phyloP scores from a whole-genome alignment of 2,888 invertebrate species.

The Margaritifera margaritifera region DNA sequence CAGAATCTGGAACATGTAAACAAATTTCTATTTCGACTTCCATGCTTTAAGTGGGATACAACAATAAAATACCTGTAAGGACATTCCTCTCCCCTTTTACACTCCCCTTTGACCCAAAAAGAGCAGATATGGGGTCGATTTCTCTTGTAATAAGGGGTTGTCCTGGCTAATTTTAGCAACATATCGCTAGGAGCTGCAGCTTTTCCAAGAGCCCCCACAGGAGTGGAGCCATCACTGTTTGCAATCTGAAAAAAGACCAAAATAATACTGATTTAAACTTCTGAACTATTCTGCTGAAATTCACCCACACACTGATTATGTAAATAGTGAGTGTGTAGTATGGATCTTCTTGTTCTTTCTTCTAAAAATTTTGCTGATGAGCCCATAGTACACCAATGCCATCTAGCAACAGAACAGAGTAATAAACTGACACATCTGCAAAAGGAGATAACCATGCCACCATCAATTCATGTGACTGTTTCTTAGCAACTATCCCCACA shows the following conservation, averaged over 20 bases:
- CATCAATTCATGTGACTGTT: too few species aligned
- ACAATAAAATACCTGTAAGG: slow-evolving; percentile 80
- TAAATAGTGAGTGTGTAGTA: neutral
- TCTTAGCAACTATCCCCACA: too few species aligned
- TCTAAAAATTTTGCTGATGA: neutral
- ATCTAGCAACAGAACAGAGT: too few species aligned
- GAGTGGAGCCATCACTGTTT: slow-evolving; percentile 72
- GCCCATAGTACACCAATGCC: neutral
- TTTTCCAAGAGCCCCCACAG: slow-evolving; percentile 75
- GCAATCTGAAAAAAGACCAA: slow-evolving; percentile 62
- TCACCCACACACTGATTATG: neutral
- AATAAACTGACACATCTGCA: too few species aligned
- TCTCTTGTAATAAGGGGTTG: slow-evolving; percentile 94
- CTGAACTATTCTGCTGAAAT: too few species aligned
- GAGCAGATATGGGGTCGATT: slow-evolving; percentile 97
- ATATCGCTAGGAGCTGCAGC: slow-evolving; percentile 86
- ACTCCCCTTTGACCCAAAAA: slow-evolving; percentile 99
- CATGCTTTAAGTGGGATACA: neutral
- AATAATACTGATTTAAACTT: neutral
- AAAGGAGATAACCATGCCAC: too few species aligned
- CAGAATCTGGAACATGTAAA: too few species aligned
- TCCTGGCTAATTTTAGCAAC: slow-evolving; percentile 89
- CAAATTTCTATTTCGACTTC: too few species aligned
- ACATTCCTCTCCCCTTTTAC: slow-evolving; percentile 95
- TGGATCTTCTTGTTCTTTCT: neutral